Evolutionary conservation across 2,113 vertebrate genomes (phyloP).

Genomic region (Neoarius graeffei): DNA sequence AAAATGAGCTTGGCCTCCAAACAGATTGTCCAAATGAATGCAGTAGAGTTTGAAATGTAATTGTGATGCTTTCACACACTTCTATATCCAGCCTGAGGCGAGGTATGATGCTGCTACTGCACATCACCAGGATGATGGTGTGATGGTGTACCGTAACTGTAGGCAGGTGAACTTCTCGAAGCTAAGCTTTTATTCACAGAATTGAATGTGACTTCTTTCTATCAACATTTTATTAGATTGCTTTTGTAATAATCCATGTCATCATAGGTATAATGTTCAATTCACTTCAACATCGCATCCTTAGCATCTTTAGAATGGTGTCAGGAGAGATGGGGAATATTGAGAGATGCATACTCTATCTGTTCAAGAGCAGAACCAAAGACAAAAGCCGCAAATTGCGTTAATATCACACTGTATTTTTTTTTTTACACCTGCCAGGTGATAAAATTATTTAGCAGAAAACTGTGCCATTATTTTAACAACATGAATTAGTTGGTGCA

Average conservation of each 20-base stretch:
- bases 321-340: slow-evolving; percentile 3
- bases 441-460: slow-evolving; percentile 41
- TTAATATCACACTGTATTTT: slow-evolving; percentile 19
- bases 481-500: slow-evolving; percentile 25
- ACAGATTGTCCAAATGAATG: background rate
- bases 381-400: background rate
- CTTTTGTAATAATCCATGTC: slow-evolving; percentile 12
- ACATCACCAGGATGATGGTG: background rate
- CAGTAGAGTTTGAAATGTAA: background rate
- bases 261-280: background rate
- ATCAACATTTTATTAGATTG: background rate
- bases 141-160: background rate
- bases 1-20: background rate
- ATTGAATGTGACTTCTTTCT: background rate
- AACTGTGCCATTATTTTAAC: slow-evolving; percentile 25
- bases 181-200: background rate
- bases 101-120: background rate
- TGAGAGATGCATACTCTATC: background rate
- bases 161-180: background rate
- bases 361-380: background rate
- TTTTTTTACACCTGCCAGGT: slow-evolving; percentile 32
- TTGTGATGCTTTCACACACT: background rate
- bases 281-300: background rate
- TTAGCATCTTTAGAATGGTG: slow-evolving; percentile 10
- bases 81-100: background rate